Evolutionary conservation across 2,888 invertebrate genomes (phyloP), one percentile per base, ranked within the genome.

Genomic region (Archips xylosteana): DNA sequence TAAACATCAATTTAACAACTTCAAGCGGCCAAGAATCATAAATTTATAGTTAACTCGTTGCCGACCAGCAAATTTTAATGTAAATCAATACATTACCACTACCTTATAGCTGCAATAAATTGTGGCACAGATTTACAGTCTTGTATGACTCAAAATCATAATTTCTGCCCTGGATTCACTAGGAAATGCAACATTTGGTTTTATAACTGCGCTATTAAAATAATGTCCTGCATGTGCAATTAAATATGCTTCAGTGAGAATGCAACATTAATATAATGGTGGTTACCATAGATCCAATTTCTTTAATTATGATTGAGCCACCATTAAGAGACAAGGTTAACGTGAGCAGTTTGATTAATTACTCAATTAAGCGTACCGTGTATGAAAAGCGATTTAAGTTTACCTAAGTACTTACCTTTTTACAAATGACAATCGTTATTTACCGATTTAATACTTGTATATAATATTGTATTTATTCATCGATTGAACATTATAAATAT

Each of bases 11-110:
- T 32, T 57, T 57, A 57, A 57, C 57, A 61, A 36, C 61, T 61
- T n/a, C n/a, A 61, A 39, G 61, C 61, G 36, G 32, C 39, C 9
- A 39, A 39, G 9, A 61, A 39, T 39, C 61, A 39, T 61, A 61
- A 61, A 39, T n/a, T 61, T n/a, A 15, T 39, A 39, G 39, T n/a
- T 39, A 39, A 9, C 15, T 39, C 39, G 39, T 32, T 32, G 34
- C 39, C n/a, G 39, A 36, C n/a, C 12, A 12, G 36, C 39, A 61
- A 61, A 61, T 61, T 61, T 61, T 61, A 61, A 61, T n/a, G 61
- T 39, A 61, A 61, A 61, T 61, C 36, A 39, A 61, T 61, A 39
- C 15, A 39, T 36, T 39, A 61, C 36, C 39, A 15, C 39, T 39
- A 61, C 32, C n/a, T 61, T 61, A 61, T 32, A n/a, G 39, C 61